Evolutionary conservation across 30 jellyfish, hydroid and myxozoan genomes (phyloP).

Genomic region (Sanderia malayensis): DNA sequence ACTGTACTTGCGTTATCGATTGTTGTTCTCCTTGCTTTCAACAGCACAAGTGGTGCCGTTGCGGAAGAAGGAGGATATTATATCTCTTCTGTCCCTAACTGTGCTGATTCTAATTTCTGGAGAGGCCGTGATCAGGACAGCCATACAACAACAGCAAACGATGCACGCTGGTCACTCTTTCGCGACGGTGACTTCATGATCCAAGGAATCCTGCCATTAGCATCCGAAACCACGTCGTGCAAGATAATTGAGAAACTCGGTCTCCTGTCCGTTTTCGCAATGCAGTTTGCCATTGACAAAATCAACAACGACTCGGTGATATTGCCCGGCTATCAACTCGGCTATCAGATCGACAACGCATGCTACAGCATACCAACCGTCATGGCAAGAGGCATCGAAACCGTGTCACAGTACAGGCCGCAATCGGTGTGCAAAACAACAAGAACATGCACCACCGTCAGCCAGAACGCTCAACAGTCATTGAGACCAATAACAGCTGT

Average conservation of each 20-base stretch:
- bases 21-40: too few relatives aligned
- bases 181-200: slow-evolving; percentile 66
- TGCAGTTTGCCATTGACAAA: slow-evolving; percentile 63
- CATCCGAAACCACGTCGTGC: slow-evolving; percentile 41
- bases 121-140: background rate
- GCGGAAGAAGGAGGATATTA: too few relatives aligned
- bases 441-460: slow-evolving; percentile 41
- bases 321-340: slow-evolving; percentile 32
- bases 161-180: slow-evolving; percentile 19
- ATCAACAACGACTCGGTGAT: slow-evolving; percentile 13
- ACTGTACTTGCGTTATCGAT: too few relatives aligned
- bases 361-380: slow-evolving; percentile 68
- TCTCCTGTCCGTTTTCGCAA: slow-evolving; percentile 52
- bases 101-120: slow-evolving; percentile 4
- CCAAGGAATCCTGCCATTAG: slow-evolving; percentile 61
- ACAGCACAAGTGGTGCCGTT: too few relatives aligned
- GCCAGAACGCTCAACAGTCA: too few relatives aligned
- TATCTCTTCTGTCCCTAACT: slow-evolving; percentile 15
- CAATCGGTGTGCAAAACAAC: slow-evolving; percentile 71
- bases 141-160: too few relatives aligned
- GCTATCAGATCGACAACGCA: slow-evolving; percentile 77
- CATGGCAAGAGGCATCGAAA: slow-evolving; percentile 91
- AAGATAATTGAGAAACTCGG: slow-evolving; percentile 42
- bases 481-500: slow-evolving; percentile 52
- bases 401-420: slow-evolving; percentile 61